These are phyloP conservation scores for Drosophila mauritiana DNA, from an alignment of 1,140 invertebrate genomes.

Conservation along the genomic window DNA sequence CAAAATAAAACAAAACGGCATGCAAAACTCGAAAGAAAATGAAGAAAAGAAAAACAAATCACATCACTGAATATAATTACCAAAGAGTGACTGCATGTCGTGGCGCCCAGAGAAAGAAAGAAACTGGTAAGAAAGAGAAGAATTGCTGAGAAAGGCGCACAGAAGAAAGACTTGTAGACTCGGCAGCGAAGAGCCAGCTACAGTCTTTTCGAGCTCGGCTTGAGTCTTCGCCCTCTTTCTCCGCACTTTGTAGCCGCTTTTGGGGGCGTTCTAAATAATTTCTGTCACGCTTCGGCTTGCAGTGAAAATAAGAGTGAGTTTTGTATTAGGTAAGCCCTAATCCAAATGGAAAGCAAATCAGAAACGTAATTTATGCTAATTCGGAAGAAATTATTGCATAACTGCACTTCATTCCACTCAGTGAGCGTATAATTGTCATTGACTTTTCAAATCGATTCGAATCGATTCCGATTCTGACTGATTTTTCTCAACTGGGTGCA, in stretches of 20 bases:
- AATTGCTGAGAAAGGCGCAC: no score
- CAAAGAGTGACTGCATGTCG: slow-evolving; percentile 23
- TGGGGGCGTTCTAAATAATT: slow-evolving; percentile 43
- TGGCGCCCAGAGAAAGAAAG: slow-evolving; percentile 13
- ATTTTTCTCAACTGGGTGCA: slow-evolving; percentile 17
- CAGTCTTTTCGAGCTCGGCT: slow-evolving; percentile 16
- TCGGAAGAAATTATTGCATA: slow-evolving; percentile 25
- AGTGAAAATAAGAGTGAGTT: slow-evolving; percentile 45
- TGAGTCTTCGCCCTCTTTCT: neutral
- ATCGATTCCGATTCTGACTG: slow-evolving; percentile 8
- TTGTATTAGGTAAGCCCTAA: slow-evolving; percentile 44
- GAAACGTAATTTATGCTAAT: slow-evolving; percentile 36
- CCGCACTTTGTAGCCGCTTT: slow-evolving; percentile 21
- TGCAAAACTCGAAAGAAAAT: slow-evolving; percentile 30
- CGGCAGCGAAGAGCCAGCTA: slow-evolving; percentile 10
- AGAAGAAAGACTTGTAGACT: slow-evolving; percentile 22
- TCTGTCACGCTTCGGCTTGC: slow-evolving; percentile 38
- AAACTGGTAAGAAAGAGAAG: slow-evolving; percentile 21
- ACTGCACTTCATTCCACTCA: slow-evolving; percentile 13
- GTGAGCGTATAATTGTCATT: neutral
- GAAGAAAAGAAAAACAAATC: slow-evolving; percentile 30
- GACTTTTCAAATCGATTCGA: slow-evolving; percentile 2
- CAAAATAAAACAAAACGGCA: slow-evolving; percentile 38
- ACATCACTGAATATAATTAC: slow-evolving; percentile 39
- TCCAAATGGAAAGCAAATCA: slow-evolving; percentile 18